Evolutionary conservation across 2,797 vertebrate species (phyloP), one percentile per base, ranked within the genome.

Genomic region (Eutrigla gurnardus): DNA sequence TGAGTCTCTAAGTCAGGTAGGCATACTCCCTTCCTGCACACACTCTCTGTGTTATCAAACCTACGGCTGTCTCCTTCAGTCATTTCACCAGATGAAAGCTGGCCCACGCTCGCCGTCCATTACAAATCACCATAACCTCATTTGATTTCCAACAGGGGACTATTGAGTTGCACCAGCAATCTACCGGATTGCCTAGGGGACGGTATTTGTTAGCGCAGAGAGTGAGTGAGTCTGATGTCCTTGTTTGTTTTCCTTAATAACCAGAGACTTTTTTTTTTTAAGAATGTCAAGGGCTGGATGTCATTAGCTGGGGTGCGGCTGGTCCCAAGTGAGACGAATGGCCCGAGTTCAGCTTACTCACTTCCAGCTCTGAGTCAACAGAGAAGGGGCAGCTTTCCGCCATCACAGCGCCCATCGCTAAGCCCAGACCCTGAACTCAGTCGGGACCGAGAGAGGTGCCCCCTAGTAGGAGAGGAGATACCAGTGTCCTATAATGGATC

Each of bases 211-310:
- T 86, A 84, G 87, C 75, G 54, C 82, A 79, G 81, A 70, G 72
- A 81, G 83, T 77, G 80, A 84, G 85, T 81, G 80, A 84, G 77
- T 86, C 81, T 78, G 75, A 87, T 88, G 87, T 88, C 85, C 80
- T 75, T 90, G 90, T 92, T 94, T 92, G 85, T 92, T 93, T 91
- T 92, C 80, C 75, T 91, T 87, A 88, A 91, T 92, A 92, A 94
- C 87, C 84, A 89, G 77, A 90, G 84, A 91, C 84, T 78, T 87
- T 25, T 25, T 25, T 25, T 25, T 25, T 90, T 88, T 83, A 81
- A 91, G 85, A 92, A 92, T 89, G 91, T 90, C 90, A 87, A 86
- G 88, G 90, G 89, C 90, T 93, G 90, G 89, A 89, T 91, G 88
- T 93, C 87, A 90, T 92, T 94, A 92, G 86, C 74, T 25, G 52